Base-by-base conservation (phyloP, 2,797 vertebrate species). In the Pterois miles region DNA sequence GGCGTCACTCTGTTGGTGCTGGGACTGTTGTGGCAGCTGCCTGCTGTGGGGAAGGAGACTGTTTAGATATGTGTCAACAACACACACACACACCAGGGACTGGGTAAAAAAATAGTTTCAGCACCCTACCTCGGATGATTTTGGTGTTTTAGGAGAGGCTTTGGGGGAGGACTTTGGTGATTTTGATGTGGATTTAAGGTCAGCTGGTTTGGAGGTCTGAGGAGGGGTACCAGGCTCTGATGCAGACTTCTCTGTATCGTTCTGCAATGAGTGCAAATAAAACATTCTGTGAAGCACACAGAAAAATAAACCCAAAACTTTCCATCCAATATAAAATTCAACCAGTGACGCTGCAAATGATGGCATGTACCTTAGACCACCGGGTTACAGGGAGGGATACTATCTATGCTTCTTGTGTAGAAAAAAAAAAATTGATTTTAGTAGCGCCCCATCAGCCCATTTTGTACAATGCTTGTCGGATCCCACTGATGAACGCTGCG, bases 211-310 rank as follows among this genome's bases (percentile, higher is more conserved):
- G 20, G 92, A 82, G 20, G 81, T 77, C 46, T 86, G 93, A 60
- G 92, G 81, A 0, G 93, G 94, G 6, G 94, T 92, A 1, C 82
- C 89, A 2, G 90, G 82, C 10, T 94, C 93, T 8, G 93, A 92
- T 2, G 89, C 81, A 65, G 91, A 90, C 82, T 94, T 94, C 62
- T 94, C 95, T n/a, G 86, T 82, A 23, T 88, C 93, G 50, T 95
- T 94, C 95, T 95, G 83, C 23, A 72, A 64, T 0, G 34, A 31
- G 13, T 7, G 11, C 1, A 66, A 63, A 16, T 1, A 63, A 23
- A 52, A 23, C 4, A 4, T 8, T 16, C 0, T 11, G 5, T 58
- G 6, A 31, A 36, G 14, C 9, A 8, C 4, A 10, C 13, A 40
- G 23, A 11, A 31, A 33, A 22, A 10, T 40, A 0, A 29, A 2